phyloP scores from a whole-genome alignment of 1,140 invertebrate species.

The Calosoma granatense region DNA sequence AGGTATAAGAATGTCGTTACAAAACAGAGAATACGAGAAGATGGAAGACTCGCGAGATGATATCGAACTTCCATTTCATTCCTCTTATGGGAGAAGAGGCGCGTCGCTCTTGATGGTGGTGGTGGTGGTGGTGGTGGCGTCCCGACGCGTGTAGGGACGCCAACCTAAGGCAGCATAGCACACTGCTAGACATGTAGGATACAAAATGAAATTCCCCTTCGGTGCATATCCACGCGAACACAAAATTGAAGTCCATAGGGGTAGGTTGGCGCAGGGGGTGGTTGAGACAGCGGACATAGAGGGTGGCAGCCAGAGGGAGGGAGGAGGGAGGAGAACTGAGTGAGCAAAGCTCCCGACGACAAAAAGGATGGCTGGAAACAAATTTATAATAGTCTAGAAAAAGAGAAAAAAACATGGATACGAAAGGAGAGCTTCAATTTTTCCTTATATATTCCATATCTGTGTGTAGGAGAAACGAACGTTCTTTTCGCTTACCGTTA shows the following conservation, averaged over 20 bases:
- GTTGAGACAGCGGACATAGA: too few species aligned
- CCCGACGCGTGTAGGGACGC: conserved; percentile 16
- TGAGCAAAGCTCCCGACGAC: conserved; percentile 22
- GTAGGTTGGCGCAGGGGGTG: too few species aligned
- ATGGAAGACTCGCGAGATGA: conserved; percentile 24
- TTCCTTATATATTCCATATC: conserved; percentile 2
- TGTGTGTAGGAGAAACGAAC: too few species aligned
- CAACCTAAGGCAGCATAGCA: too few species aligned
- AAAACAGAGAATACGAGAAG: conserved; percentile 15
- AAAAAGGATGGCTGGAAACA: conserved; percentile 29
- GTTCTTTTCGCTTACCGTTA: neutral
- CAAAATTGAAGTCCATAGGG: conserved; percentile 32
- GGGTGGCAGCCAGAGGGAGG: conserved; percentile 9
- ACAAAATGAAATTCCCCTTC: conserved; percentile 32
- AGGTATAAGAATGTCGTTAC: conserved; percentile 15
- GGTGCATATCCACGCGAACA: conserved; percentile 27
- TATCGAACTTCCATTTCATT: conserved; percentile 32
- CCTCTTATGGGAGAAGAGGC: conserved; percentile 22
- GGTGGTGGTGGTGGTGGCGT: neutral
- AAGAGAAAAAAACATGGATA: conserved; percentile 1
- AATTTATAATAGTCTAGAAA: conserved; percentile 30
- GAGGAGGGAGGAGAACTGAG: conserved; percentile 11
- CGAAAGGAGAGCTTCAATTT: conserved; percentile 1
- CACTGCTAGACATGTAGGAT: conserved; percentile 25
- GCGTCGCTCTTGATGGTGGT: neutral